Evolutionary conservation across 2,113 vertebrate species (phyloP), one percentile per base, ranked within the genome.

Genomic region (Hipposideros armiger): DNA sequence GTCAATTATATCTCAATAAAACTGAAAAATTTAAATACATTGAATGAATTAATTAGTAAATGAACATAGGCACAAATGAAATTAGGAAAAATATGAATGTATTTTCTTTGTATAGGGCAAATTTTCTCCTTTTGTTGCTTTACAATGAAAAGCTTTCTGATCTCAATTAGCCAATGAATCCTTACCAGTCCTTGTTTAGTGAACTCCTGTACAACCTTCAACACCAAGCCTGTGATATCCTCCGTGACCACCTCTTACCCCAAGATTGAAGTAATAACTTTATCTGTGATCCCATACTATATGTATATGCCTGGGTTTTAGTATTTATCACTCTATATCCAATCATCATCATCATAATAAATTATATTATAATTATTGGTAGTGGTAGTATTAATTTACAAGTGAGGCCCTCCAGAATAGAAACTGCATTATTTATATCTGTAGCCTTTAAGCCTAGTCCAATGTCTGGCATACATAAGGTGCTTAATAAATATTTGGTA

Each of bases 401-500:
- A 17, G 14, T 87, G 42, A 64, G 11, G 20, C 0, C 36, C 32
- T 93, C 58, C 40, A 62, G 42, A 95, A 92, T 40, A 87, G 50
- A 94, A 95, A 17, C 40, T 72, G 32, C 15, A 19, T 91, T 73
- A 89, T 73, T 96, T 70, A 87, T 32, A 36, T 90, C 52, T 89
- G n/a, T 56, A 70, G 19, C 64, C 28, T 93, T 19, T 62, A 93
- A 72, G 19, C 60, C 60, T 90, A 81, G 7, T 36, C 16, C n/a
- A 77, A 80, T 83, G n/a, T 19, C 45, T 83, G 40, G 16, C 80
- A 74, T 45, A 90, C 26, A 73, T 40, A 47, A 90, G 15, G 24
- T 90, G 11, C 40, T 87, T 81, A 92, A 91, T 83, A 96, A 82
- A 45, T 95, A 80, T 66, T 90, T 93, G 60, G 54, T 72, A 56